A percentile compares a stretch with the other conserved stretches of the same genome.
These are phyloP conservation scores for Drosophila miranda DNA, from an alignment of 1,140 invertebrate genomes.

Conservation along the genomic window DNA sequence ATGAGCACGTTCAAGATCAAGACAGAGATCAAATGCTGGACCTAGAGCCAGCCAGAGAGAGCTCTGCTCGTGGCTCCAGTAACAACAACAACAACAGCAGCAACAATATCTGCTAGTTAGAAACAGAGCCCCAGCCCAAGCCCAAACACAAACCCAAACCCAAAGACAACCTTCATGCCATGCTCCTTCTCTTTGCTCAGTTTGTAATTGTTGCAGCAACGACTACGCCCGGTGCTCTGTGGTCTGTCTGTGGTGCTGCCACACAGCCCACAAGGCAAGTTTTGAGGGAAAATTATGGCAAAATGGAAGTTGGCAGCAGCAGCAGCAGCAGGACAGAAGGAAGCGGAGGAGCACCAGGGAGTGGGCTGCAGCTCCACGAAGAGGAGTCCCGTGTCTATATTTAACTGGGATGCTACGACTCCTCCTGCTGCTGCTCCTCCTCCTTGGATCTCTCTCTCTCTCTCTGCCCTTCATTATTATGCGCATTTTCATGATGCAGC, in stretches of 20 bases:
- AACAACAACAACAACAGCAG: conserved; percentile 7
- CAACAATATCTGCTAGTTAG: conserved; percentile 28
- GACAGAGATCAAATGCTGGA: conserved; percentile 72
- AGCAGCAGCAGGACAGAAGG: conserved; percentile 6
- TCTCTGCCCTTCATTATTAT: conserved; percentile 25
- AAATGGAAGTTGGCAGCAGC: conserved; percentile 58
- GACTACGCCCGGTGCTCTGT: not conserved
- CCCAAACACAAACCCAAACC: not conserved
- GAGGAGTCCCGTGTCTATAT: conserved; percentile 15
- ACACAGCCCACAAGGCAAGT: conserved; percentile 61
- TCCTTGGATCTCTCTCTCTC: not conserved
- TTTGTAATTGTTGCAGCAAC: conserved; percentile 56
- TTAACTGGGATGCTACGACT: conserved; percentile 26
- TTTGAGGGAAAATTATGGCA: conserved; percentile 61
- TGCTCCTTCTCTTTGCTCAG: conserved; percentile 34
- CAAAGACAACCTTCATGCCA: conserved; percentile 34
- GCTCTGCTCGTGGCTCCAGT: too few relatives aligned
- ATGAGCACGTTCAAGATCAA: conserved; percentile 80
- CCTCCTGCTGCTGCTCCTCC: conserved; percentile 8
- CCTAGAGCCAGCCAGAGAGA: conserved; percentile 12
- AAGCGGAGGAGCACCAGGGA: conserved; percentile 1
- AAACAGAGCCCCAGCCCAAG: conserved; percentile 16
- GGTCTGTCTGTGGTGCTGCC: conserved; percentile 7
- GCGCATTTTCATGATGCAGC: conserved; percentile 25
- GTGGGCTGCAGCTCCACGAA: not conserved